phyloP scores from a whole-genome alignment of 35 echinoderm and acorn worm genomes.

The Apostichopus californicus region DNA sequence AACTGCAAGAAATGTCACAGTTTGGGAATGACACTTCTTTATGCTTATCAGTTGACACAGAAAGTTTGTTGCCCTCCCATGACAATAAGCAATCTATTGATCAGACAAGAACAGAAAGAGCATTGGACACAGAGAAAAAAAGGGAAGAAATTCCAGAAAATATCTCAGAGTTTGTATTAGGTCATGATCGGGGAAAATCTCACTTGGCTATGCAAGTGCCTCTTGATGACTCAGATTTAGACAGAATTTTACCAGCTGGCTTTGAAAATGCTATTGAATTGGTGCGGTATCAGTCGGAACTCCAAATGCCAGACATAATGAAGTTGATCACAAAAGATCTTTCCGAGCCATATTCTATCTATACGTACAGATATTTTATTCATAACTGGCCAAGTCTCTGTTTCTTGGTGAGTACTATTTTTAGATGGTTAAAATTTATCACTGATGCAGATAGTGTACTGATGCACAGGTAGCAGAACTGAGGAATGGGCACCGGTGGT shows the following conservation, averaged over 20 bases:
- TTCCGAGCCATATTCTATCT: conserved; percentile 99
- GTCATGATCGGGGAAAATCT: conserved; percentile 65
- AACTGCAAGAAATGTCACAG: conserved; percentile 22
- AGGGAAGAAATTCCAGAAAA: conserved; percentile 76
- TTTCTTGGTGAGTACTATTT: conserved; percentile 85
- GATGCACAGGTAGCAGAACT: too few relatives aligned
- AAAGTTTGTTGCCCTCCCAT: neutral
- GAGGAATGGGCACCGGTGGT: too few relatives aligned
- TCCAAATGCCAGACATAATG: conserved; percentile 97
- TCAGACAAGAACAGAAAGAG: conserved; percentile 43
- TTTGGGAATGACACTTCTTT: conserved; percentile 1
- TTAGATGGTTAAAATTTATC: too few relatives aligned
- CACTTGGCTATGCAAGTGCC: conserved; percentile 70
- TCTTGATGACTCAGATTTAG: conserved; percentile 79
- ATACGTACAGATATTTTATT: conserved; percentile 99
- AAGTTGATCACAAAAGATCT: conserved; percentile 98
- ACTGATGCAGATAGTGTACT: too few relatives aligned
- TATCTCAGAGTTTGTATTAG: conserved; percentile 87
- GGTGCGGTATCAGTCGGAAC: conserved; percentile 95
- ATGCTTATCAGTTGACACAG: conserved; percentile 8
- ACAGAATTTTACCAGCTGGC: conserved; percentile 63
- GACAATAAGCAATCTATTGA: conserved; percentile 30
- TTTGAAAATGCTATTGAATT: conserved; percentile 60
- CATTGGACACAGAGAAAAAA: neutral
- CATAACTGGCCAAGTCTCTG: conserved; percentile 98